phyloP scores from a whole-genome alignment of 2,797 vertebrate genomes.

The Clarias laeviceps region DNA sequence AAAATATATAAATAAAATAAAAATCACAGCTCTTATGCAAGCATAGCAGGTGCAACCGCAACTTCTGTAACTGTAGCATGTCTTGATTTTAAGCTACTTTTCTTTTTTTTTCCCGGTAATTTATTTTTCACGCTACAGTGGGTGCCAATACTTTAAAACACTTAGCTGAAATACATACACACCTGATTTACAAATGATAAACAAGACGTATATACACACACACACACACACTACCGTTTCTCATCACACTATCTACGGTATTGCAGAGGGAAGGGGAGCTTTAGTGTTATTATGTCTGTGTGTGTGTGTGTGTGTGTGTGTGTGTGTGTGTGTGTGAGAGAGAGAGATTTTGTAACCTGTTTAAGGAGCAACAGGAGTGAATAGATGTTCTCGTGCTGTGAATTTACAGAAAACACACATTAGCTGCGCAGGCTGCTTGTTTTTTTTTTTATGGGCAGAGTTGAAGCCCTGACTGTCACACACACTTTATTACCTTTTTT shows the following conservation, averaged over 20 bases:
- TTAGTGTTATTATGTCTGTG: slow-evolving; percentile 4
- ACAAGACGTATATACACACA: background rate
- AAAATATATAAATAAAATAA: slow-evolving; percentile 12
- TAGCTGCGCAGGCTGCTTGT: background rate
- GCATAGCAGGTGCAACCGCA: slow-evolving; percentile 66
- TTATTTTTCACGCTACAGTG: slow-evolving; percentile 66
- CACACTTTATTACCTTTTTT: background rate
- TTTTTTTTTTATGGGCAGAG: background rate
- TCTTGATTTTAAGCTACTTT: slow-evolving; percentile 11
- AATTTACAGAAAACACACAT: background rate
- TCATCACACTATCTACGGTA: background rate
- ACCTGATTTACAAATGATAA: slow-evolving; percentile 13
- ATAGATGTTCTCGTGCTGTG: slow-evolving; percentile 15
- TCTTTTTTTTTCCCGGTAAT: slow-evolving; percentile 62
- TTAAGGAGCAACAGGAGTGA: slow-evolving; percentile 12
- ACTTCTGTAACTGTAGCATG: slow-evolving; percentile 75
- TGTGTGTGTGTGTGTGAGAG: background rate
- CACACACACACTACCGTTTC: background rate
- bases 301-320: background rate
- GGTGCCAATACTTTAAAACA: slow-evolving; percentile 63
- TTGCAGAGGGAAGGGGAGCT: background rate
- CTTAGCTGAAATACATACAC: background rate
- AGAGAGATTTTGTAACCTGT: slow-evolving; percentile 7
- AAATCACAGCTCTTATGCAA: slow-evolving; percentile 78
- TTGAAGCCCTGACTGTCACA: background rate